Base-by-base conservation (phyloP, 2,797 vertebrate species). In the Notoglanidium macrostoma region DNA sequence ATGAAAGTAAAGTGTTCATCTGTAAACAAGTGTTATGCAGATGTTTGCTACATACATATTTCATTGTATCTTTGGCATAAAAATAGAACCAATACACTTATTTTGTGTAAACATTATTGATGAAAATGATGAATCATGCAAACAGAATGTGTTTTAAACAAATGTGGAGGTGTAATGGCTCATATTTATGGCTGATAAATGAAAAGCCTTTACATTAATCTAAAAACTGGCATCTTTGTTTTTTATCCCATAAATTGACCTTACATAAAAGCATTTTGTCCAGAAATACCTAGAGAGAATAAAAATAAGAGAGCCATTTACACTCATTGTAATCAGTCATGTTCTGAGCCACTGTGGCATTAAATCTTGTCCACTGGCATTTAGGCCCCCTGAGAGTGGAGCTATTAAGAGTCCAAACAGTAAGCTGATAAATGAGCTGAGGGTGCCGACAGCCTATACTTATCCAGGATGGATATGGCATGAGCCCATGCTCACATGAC, bases 341-440 rank as follows among this genome's bases (percentile, higher is more conserved):
- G 67, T 67, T 83, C 44, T 67, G 61, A 83, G 80, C 17, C 80
- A 83, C 44, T 84, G 67, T 84, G 83, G 51, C 78, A 81, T 81
- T 87, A 82, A 82, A 87, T 87, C 79, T 87, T 82, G 65, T 59
- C 67, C 67, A 46, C 81, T 78, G 84, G 61, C 35, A 84, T 74
- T 87, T 67, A 35, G 46, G 46, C 83, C 89, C 65, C 80, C 40
- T 40, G 84, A 63, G 84, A 87, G 72, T 44, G 21, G 74, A 59
- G 76, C 54, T 67, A 88, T 85, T 87, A 87, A 55, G 72, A 83
- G 78, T 46, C 78, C 78, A 61, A 55, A 74, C 44, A 74, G 67
- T 32, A 46, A 63, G 40, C 72, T 85, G 85, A 88, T 76, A 84
- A 89, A 89, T 77, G 61, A 70, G 67, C 61, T 14, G 40, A 23